Percentiles rank a stretch among this genome's conserved stretches.
Evolutionary conservation across 2,888 invertebrate species (phyloP).

Genomic region (Cyrtodaria siliqua): DNA sequence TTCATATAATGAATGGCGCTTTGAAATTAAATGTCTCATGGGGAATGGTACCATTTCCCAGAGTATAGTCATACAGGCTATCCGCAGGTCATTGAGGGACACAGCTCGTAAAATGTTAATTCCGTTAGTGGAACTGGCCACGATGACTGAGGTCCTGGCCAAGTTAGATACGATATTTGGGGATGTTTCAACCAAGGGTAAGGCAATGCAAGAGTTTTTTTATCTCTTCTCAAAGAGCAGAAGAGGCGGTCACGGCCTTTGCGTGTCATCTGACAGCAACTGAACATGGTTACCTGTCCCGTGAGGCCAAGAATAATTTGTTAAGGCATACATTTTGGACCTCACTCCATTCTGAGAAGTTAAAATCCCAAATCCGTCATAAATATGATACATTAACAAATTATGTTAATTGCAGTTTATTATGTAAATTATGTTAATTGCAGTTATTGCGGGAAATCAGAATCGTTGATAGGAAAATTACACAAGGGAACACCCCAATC

Average conservation of each 20-base stretch:
- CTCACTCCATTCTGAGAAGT: not conserved
- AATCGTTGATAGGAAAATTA: too few species aligned
- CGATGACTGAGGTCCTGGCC: not conserved
- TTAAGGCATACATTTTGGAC: conserved; percentile 2
- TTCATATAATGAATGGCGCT: not conserved
- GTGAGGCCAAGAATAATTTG: conserved; percentile 2
- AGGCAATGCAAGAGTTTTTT: not conserved
- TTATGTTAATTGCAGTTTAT: too few species aligned
- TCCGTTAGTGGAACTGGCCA: not conserved
- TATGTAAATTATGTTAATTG: too few species aligned
- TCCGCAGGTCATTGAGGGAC: not conserved
- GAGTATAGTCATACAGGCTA: not conserved
- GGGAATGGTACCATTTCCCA: not conserved
- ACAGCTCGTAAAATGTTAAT: not conserved
- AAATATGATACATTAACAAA: not conserved
- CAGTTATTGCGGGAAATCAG: too few species aligned
- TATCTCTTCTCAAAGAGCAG: not conserved
- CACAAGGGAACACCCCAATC: too few species aligned
- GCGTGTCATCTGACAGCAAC: not conserved
- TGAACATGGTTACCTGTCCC: too few species aligned
- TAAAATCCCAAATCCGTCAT: not conserved
- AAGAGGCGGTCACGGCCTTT: not conserved
- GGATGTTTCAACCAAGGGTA: not conserved
- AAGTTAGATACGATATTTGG: conserved; percentile 1
- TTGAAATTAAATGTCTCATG: not conserved